These are phyloP conservation scores for Saimiri boliviensis DNA, from an alignment of 2,113 vertebrate species.

Conservation along the genomic window DNA sequence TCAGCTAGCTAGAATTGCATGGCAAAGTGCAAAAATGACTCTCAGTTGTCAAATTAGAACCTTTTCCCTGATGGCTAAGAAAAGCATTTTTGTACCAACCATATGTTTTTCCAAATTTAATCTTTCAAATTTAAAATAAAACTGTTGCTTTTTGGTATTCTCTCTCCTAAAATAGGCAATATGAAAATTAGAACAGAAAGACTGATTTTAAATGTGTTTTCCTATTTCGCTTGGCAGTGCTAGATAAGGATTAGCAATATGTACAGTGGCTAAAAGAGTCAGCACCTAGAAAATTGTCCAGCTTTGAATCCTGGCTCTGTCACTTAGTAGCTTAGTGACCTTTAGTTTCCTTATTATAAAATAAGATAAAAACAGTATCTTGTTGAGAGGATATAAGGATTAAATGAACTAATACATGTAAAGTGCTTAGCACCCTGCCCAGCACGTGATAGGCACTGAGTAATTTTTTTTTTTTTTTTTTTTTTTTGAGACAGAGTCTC, in stretches of 20 bases:
- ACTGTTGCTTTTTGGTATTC: constrained; percentile 12
- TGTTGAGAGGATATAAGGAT: background rate
- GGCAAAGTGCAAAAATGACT: background rate
- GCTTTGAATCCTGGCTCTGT: background rate
- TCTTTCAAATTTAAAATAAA: constrained; percentile 51
- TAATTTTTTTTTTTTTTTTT: too few species aligned
- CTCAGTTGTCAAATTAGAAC: constrained; percentile 13
- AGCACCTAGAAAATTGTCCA: background rate
- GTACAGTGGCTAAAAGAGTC: background rate
- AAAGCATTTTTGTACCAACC: constrained; percentile 34
- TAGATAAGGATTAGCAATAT: background rate
- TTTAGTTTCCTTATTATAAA: constrained; percentile 13
- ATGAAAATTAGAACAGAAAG: background rate
- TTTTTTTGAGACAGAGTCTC: too few species aligned
- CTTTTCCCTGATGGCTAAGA: background rate
- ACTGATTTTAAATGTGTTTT: constrained; percentile 30
- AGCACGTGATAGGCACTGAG: background rate
- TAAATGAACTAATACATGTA: background rate
- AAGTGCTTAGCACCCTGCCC: background rate
- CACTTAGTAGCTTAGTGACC: background rate
- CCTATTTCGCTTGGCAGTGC: background rate
- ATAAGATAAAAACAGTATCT: background rate
- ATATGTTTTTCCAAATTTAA: constrained; percentile 38
- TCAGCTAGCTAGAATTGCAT: constrained; percentile 17
- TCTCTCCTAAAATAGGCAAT: constrained; percentile 5